Evolutionary conservation across 2,888 invertebrate genomes (phyloP).

Genomic region (Rhimphoctona megacephalus): DNA sequence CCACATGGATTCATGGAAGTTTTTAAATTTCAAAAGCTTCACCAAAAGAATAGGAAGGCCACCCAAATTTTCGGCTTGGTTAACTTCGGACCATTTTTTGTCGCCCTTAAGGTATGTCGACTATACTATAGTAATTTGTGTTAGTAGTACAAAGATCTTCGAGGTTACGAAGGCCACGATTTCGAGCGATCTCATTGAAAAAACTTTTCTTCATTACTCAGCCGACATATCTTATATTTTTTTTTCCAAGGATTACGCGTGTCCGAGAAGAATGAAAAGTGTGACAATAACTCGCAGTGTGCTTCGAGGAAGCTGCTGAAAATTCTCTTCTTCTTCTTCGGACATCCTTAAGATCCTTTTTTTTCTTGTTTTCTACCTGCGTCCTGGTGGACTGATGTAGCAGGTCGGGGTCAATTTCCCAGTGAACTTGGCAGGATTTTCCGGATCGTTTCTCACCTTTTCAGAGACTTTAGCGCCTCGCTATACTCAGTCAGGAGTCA

Average conservation of each 20-base stretch:
- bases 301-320: constrained; percentile 33
- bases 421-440: constrained; percentile 37
- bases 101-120: neutral
- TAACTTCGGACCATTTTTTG: neutral
- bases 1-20: neutral
- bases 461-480: constrained; percentile 49
- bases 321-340: constrained; percentile 34
- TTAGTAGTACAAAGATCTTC: neutral
- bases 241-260: constrained; percentile 34
- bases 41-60: constrained; percentile 41
- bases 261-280: constrained; percentile 4
- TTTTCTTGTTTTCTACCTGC: constrained; percentile 39
- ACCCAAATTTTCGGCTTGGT: constrained; percentile 37
- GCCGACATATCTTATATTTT: constrained; percentile 7
- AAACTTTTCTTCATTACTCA: constrained; percentile 52
- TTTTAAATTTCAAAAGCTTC: constrained; percentile 31
- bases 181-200: neutral
- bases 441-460: constrained; percentile 42
- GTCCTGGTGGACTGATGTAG: constrained; percentile 26
- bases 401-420: constrained; percentile 25
- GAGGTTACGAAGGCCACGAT: neutral
- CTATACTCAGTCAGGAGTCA: constrained; percentile 38
- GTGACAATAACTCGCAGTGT: constrained; percentile 36
- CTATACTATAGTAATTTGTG: constrained; percentile 9
- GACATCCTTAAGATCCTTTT: constrained; percentile 34